A percentile compares a stretch with the other conserved stretches of the same genome.
Conservation (phyloP, 2,797 vertebrate species). For the Lacerta viridis region DNA sequence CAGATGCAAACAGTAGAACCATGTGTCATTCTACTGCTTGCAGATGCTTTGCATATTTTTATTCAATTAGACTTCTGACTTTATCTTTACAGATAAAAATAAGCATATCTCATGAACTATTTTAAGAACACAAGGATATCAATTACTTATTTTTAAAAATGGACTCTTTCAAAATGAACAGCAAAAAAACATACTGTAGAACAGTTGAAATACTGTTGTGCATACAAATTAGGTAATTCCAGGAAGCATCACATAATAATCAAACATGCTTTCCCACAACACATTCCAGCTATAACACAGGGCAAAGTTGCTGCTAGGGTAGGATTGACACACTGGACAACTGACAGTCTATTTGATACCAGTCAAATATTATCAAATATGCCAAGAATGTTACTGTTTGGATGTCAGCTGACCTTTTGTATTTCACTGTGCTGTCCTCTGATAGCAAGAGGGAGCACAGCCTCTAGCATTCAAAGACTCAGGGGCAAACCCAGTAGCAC, state of each 20-base stretch:
- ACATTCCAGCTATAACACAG: not conserved
- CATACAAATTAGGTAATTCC: not conserved
- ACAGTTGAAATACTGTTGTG: not conserved
- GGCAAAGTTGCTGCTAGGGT: too few relatives aligned
- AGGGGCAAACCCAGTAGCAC: too few relatives aligned
- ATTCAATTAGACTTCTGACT: conserved; percentile 24
- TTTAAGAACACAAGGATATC: not conserved
- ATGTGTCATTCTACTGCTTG: conserved; percentile 22
- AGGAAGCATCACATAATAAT: not conserved
- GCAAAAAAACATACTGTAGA: not conserved
- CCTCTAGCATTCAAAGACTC: too few relatives aligned
- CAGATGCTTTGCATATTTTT: conserved; percentile 40
- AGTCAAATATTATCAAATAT: too few relatives aligned
- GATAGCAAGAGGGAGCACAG: too few relatives aligned
- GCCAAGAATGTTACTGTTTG: too few relatives aligned
- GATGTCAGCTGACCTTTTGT: too few relatives aligned
- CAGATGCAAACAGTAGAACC: conserved; percentile 27
- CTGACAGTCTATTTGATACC: too few relatives aligned
- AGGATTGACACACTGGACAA: too few relatives aligned
- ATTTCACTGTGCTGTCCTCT: too few relatives aligned
- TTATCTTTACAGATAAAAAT: conserved; percentile 14
- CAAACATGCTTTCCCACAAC: not conserved
- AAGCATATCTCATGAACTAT: not conserved
- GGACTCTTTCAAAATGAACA: not conserved
- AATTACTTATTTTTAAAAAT: not conserved